Conservation (phyloP, 1,140 invertebrate genomes). For the Calosoma granatense region DNA sequence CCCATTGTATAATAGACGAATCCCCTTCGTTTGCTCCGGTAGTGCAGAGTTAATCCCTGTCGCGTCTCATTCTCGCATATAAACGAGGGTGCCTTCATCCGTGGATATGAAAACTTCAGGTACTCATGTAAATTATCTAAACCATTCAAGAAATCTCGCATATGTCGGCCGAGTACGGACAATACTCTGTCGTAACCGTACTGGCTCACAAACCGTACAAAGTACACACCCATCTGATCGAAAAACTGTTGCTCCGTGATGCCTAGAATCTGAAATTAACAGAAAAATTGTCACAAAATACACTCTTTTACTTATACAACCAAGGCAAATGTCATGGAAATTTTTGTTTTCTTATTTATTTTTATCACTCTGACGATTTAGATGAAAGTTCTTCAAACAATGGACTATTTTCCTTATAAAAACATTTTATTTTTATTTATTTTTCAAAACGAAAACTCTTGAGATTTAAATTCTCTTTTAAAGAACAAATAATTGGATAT, state of each 20-base stretch:
- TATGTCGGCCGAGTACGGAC: constrained; percentile 80
- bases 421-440: too few relatives aligned
- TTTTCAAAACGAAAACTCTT: too few relatives aligned
- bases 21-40: constrained; percentile 81
- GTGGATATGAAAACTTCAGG: constrained; percentile 90
- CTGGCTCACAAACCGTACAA: constrained; percentile 84
- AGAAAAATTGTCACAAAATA: too few relatives aligned
- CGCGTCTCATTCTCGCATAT: constrained; percentile 92
- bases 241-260: constrained; percentile 78
- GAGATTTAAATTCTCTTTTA: too few relatives aligned
- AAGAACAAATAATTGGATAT: too few relatives aligned
- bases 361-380: too few relatives aligned
- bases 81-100: constrained; percentile 87
- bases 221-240: constrained; percentile 83
- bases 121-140: constrained; percentile 97
- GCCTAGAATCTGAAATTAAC: constrained; percentile 59
- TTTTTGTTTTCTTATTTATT: too few relatives aligned
- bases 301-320: too few relatives aligned
- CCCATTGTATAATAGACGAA: constrained; percentile 97
- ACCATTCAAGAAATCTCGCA: constrained; percentile 92
- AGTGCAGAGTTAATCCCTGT: constrained; percentile 85
- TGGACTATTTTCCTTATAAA: too few relatives aligned
- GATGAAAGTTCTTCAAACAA: too few relatives aligned
- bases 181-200: constrained; percentile 89
- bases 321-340: too few relatives aligned